phyloP scores from a whole-genome alignment of 2,113 vertebrate species.

The Hippoglossus stenolepis region DNA sequence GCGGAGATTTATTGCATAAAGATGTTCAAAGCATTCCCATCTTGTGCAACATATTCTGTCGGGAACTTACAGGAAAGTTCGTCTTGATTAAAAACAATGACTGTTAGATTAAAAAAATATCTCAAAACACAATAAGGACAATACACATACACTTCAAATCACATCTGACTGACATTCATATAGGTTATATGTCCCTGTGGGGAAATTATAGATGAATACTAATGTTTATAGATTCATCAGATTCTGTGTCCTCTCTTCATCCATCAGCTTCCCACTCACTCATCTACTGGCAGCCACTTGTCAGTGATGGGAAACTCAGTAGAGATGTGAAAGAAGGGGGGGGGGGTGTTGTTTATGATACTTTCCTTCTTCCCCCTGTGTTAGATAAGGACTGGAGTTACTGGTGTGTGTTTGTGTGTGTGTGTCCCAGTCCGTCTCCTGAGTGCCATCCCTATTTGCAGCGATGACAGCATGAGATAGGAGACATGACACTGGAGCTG shows the following conservation, averaged over 20 bases:
- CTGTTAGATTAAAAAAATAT: too few species aligned
- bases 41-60: too few species aligned
- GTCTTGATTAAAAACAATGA: neutral
- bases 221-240: too few species aligned
- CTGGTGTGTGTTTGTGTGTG: neutral
- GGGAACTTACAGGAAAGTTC: neutral
- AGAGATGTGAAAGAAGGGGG: conserved; percentile 22
- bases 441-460: conserved; percentile 57
- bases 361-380: conserved; percentile 11
- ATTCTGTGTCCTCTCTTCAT: neutral
- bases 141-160: too few species aligned
- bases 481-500: conserved; percentile 32
- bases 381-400: conserved; percentile 56
- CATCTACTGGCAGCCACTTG: conserved; percentile 37
- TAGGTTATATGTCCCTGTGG: too few species aligned
- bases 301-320: conserved; percentile 38
- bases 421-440: neutral
- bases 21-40: too few species aligned
- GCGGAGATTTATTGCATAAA: neutral
- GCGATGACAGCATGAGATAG: conserved; percentile 66
- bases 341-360: conserved; percentile 41
- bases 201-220: too few species aligned
- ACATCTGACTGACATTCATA: neutral
- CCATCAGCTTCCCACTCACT: neutral
- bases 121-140: too few species aligned